phyloP scores from a whole-genome alignment of 2,113 vertebrate species.

The Corapipo altera region DNA sequence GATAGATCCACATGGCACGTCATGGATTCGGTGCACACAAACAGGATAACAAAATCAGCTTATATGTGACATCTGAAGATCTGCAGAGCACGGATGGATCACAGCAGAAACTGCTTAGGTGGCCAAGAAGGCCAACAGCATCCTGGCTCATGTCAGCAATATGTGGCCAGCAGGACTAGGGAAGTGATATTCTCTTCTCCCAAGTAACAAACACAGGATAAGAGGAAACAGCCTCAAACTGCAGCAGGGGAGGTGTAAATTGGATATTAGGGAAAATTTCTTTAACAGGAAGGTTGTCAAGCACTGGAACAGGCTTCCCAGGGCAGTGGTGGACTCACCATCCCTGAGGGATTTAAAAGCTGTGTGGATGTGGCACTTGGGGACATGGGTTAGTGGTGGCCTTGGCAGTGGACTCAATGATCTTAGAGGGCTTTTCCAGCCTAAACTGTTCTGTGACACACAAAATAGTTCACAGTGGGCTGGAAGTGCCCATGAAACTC shows the following conservation, averaged over 20 bases:
- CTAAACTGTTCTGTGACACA: background rate
- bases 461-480: background rate
- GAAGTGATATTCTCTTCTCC: background rate
- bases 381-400: background rate
- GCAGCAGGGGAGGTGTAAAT: background rate
- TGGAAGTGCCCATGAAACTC: background rate
- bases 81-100: background rate
- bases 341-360: background rate
- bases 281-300: background rate
- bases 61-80: accelerated
- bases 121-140: background rate
- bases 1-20: accelerated
- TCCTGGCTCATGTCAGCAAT: background rate
- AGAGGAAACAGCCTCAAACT: background rate
- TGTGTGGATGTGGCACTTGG: background rate
- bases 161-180: background rate
- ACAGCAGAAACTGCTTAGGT: background rate
- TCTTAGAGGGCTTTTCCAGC: background rate
- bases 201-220: too few relatives aligned
- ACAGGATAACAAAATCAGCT: background rate
- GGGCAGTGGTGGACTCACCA: background rate
- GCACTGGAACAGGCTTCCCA: background rate
- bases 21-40: accelerated
- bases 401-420: background rate
- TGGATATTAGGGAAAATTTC: background rate